These are phyloP conservation scores for Microcebus griseorufus DNA, from an alignment of 2,113 vertebrate species.

Conservation along the genomic window DNA sequence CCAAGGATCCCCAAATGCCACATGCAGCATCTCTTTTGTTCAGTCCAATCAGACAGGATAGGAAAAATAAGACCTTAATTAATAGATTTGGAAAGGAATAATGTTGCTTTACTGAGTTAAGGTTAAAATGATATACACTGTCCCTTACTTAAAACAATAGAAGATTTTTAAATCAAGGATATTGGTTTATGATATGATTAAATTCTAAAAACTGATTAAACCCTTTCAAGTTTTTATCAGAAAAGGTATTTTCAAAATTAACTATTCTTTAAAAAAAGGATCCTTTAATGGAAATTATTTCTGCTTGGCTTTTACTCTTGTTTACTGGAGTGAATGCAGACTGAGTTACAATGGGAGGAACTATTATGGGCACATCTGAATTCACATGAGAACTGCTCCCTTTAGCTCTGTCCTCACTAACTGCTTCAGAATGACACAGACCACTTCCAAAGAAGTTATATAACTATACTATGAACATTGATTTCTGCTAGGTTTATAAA, in stretches of 20 bases:
- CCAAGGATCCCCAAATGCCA: neutral
- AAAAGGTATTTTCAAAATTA: constrained; percentile 12
- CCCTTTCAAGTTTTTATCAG: neutral
- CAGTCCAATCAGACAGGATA: constrained; percentile 23
- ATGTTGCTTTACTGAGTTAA: neutral
- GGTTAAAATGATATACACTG: neutral
- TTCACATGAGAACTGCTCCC: neutral
- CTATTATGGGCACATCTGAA: neutral
- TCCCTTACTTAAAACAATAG: constrained; percentile 11
- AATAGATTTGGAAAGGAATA: constrained; percentile 28
- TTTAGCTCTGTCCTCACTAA: neutral
- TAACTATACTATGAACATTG: constrained; percentile 19
- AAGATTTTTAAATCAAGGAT: constrained; percentile 26
- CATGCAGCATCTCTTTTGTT: constrained; percentile 62
- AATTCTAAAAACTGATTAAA: constrained; percentile 42
- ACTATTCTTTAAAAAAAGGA: neutral
- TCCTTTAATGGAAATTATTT: neutral
- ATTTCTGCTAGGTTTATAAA: neutral
- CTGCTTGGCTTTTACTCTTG: neutral
- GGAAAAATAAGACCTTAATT: neutral
- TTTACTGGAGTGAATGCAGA: constrained; percentile 19
- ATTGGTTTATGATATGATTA: constrained; percentile 17
- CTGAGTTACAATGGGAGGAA: constrained; percentile 12
- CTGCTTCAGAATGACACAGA: constrained; percentile 22
- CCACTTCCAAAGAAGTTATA: neutral